Conservation (phyloP, 2,888 invertebrate species). For the Malthinus flaveolus region DNA sequence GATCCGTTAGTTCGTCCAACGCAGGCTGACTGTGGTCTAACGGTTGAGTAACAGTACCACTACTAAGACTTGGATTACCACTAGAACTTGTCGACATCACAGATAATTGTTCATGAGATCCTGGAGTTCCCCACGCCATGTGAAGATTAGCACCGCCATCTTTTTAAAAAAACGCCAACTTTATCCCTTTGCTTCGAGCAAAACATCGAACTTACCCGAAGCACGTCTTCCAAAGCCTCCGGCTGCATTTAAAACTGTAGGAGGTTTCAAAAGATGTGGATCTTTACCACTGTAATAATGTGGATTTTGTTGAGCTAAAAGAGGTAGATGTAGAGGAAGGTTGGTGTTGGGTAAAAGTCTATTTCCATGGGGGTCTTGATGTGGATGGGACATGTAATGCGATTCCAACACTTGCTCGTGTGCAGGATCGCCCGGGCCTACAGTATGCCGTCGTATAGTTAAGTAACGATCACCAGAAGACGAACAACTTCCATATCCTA, state of each 20-base stretch:
- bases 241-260: constrained; percentile 82
- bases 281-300: constrained; percentile 89
- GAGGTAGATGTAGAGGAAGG: constrained; percentile 81
- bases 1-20: constrained; percentile 58
- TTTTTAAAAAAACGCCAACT: not conserved
- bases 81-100: constrained; percentile 57
- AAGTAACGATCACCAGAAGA: constrained; percentile 55
- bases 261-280: constrained; percentile 92
- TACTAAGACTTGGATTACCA: constrained; percentile 57
- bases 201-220: constrained; percentile 57
- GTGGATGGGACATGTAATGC: constrained; percentile 55
- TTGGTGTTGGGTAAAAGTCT: constrained; percentile 75
- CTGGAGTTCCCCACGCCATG: constrained; percentile 59
- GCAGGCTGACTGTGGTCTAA: constrained; percentile 49
- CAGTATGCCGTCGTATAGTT: constrained; percentile 85
- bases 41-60: constrained; percentile 55
- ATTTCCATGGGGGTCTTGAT: constrained; percentile 52
- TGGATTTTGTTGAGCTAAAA: constrained; percentile 80
- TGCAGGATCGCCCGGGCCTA: constrained; percentile 88
- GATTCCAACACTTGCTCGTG: constrained; percentile 72
- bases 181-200: not conserved
- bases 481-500: constrained; percentile 42
- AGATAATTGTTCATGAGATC: constrained; percentile 56
- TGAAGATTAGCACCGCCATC: constrained; percentile 95
- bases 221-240: constrained; percentile 88